Evolutionary conservation across 1,140 invertebrate genomes (phyloP).

Genomic region (Pseudomyrmex flavicornis): DNA sequence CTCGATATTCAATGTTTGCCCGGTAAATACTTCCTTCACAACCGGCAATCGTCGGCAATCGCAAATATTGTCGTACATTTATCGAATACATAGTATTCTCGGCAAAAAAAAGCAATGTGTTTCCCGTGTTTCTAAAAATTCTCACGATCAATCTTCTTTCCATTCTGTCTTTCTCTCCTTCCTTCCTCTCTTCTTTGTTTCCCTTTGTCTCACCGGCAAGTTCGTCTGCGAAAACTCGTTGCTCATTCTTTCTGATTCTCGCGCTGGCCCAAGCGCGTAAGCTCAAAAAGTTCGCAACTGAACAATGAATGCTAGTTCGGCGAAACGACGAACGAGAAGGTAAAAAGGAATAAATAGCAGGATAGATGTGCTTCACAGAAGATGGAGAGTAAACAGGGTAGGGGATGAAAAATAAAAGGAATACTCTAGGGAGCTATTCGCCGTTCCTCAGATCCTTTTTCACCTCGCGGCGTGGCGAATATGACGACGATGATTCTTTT

Average conservation of each 20-base stretch:
- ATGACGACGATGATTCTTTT: slow-evolving; percentile 33
- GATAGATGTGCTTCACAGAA: slow-evolving; percentile 17
- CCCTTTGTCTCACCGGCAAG: neutral
- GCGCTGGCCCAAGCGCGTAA: slow-evolving; percentile 40
- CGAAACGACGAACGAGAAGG: slow-evolving; percentile 24
- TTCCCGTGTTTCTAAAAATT: slow-evolving; percentile 27
- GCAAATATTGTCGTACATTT: slow-evolving; percentile 43
- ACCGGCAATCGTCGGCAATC: slow-evolving; percentile 32
- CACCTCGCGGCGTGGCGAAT: neutral
- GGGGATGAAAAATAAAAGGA: slow-evolving; percentile 29
- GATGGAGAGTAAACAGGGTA: neutral
- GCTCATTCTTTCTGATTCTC: slow-evolving; percentile 41
- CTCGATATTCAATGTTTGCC: slow-evolving; percentile 44
- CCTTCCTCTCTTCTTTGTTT: slow-evolving; percentile 14
- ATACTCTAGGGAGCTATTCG: slow-evolving; percentile 15
- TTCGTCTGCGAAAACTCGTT: slow-evolving; percentile 1
- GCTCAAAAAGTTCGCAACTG: slow-evolving; percentile 68
- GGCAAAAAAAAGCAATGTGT: slow-evolving; percentile 30
- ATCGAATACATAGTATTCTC: slow-evolving; percentile 22
- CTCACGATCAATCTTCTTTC: slow-evolving; percentile 67
- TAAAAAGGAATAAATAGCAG: slow-evolving; percentile 38
- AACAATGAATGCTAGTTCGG: slow-evolving; percentile 69
- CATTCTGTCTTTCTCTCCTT: neutral
- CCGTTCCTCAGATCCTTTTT: slow-evolving; percentile 20
- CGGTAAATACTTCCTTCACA: slow-evolving; percentile 27